Base-by-base conservation (phyloP, 1,140 invertebrate species). In the Camponotus floridanus region DNA sequence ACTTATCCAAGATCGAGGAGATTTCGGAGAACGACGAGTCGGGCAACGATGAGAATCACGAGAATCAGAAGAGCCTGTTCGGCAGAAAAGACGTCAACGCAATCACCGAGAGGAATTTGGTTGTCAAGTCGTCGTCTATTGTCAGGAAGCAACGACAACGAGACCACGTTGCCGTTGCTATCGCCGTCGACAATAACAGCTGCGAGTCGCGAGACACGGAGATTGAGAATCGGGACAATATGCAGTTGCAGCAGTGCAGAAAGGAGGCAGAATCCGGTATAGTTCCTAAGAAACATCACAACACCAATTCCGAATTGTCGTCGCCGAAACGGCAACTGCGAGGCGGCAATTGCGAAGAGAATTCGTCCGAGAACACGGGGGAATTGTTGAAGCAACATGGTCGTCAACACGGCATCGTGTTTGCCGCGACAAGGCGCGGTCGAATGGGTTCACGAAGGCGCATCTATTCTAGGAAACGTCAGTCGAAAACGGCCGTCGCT, bases 221-320 rank as follows among this genome's bases (percentile, higher is more conserved):
- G n/a, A 91, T 84, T 8, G 92, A 94, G 42, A 93, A 94, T 64
- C 89, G 92, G 8, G 91, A 93, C 36, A 91, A 79, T 74, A 36
- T 89, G 1, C 76, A 80, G 33, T 79, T 90, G 13, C 71, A 86
- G 15, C 71, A 86, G 15, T 92, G 83, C 13, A 85, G 79, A 8
- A 93, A 92, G 18, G 90, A 90, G 0, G 11, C 51, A 21, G 90
- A 88, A 1, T 80, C 88, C 3, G 83, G 67, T 13, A 92, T 92
- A 55, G 79, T 83, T 83, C 78, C 88, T 11, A 78, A 91, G 36
- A 93, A 93, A 57, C 91, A 91, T 73, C 91, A 91, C 57, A 92
- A 89, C 51, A 80, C 88, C 0, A 90, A 88, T 31, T 55, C 64
- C 11, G 89, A 85, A 42, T 39, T 89, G 26, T 71, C 87, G 59